Conservation (phyloP, 1,140 invertebrate species). For the Hetaerina americana region DNA sequence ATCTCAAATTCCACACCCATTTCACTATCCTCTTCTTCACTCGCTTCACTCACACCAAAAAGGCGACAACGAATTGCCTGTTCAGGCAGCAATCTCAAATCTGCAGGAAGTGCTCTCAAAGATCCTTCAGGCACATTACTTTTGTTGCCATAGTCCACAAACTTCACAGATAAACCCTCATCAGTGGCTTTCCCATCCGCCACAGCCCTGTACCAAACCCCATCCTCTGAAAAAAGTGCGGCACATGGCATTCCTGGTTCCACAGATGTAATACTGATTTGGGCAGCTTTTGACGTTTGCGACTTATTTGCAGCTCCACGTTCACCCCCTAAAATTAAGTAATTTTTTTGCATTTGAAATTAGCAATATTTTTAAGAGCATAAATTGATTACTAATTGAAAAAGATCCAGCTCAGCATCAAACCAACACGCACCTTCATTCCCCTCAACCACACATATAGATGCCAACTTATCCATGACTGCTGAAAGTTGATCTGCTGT, state of each 20-base stretch:
- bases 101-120: constrained; percentile 25
- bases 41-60: constrained; percentile 19
- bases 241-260: constrained; percentile 47
- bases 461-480: not conserved
- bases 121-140: constrained; percentile 38
- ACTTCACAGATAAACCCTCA: constrained; percentile 52
- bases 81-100: constrained; percentile 20
- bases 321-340: no score
- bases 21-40: constrained; percentile 14
- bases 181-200: constrained; percentile 52
- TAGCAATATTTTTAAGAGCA: no score
- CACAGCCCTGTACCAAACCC: constrained; percentile 65
- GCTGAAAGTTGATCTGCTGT: not conserved
- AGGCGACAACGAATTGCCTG: constrained; percentile 29
- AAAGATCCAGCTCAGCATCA: no score
- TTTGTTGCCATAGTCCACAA: constrained; percentile 72
- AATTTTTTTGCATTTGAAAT: no score
- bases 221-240: constrained; percentile 56
- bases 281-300: no score
- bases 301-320: no score
- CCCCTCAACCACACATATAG: not conserved
- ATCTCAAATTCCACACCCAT: not conserved
- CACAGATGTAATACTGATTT: no score
- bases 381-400: no score
- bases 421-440: no score